phyloP scores from a whole-genome alignment of 2,888 invertebrate species.

The Allolobophora icterica region DNA sequence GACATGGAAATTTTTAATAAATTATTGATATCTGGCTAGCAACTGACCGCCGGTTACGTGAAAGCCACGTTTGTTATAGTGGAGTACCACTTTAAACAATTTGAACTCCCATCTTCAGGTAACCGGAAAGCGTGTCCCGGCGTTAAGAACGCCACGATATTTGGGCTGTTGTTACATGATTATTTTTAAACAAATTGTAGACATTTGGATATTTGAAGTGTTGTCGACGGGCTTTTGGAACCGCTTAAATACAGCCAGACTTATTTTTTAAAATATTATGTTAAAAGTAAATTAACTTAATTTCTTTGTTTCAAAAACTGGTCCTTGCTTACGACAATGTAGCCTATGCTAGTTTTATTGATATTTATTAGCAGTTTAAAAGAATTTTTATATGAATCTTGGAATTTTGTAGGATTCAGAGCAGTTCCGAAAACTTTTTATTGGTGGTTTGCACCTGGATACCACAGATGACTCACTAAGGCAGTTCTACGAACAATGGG shows the following conservation, averaged over 20 bases:
- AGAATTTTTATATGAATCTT: neutral
- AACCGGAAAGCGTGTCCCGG: too few relatives aligned
- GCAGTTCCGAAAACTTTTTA: constrained; percentile 81
- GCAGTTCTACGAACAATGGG: constrained; percentile 93
- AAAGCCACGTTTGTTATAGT: too few relatives aligned
- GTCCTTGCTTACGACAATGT: neutral
- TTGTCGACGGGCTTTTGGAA: neutral
- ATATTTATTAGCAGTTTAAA: neutral
- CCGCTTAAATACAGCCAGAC: neutral
- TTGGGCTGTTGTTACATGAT: neutral
- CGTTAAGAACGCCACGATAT: too few relatives aligned
- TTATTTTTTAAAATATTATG: too few relatives aligned
- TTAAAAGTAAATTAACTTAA: neutral
- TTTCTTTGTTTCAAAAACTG: neutral
- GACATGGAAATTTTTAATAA: neutral
- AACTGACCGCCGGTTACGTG: neutral
- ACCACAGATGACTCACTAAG: constrained; percentile 90
- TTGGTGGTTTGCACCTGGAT: constrained; percentile 91
- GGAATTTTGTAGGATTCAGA: constrained; percentile 29
- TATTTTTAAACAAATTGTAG: neutral
- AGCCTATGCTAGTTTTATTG: neutral
- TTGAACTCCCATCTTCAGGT: too few relatives aligned
- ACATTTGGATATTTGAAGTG: too few relatives aligned
- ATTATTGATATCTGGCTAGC: neutral
- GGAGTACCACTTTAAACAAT: too few relatives aligned